Evolutionary conservation across 2,888 invertebrate species (phyloP).

Genomic region (Venustoraphidia nigricollis): DNA sequence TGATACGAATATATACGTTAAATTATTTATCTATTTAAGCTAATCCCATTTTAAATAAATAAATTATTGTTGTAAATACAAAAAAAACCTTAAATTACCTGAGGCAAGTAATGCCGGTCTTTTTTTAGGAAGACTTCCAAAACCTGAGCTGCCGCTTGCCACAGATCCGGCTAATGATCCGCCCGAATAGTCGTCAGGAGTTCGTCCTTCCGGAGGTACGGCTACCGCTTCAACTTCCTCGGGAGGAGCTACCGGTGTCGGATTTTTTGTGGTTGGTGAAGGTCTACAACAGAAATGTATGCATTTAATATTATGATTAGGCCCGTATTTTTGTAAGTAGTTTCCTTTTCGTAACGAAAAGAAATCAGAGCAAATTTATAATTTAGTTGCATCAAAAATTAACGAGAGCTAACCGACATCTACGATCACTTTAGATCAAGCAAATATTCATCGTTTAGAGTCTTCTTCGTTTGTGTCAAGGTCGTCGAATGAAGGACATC

Average conservation of each 20-base stretch:
- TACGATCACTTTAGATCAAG: too few relatives aligned
- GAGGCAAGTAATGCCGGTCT: constrained; percentile 43
- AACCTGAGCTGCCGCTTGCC: constrained; percentile 68
- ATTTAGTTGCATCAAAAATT: too few relatives aligned
- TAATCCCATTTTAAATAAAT: background rate
- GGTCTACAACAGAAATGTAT: constrained; percentile 31
- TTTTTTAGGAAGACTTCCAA: constrained; percentile 69
- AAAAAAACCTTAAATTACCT: constrained; percentile 21
- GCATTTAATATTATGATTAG: too few relatives aligned
- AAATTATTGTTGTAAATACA: constrained; percentile 1
- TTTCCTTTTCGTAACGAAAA: too few relatives aligned
- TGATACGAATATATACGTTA: too few relatives aligned
- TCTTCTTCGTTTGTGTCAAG: too few relatives aligned
- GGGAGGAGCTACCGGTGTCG: constrained; percentile 25
- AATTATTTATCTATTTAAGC: too few relatives aligned
- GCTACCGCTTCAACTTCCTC: constrained; percentile 23
- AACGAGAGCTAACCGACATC: too few relatives aligned
- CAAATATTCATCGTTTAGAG: too few relatives aligned
- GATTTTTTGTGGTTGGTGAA: constrained; percentile 29
- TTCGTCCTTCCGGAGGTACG: constrained; percentile 36
- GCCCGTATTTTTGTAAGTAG: too few relatives aligned
- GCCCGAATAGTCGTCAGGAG: constrained; percentile 37
- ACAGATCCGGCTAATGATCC: constrained; percentile 43
- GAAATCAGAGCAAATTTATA: too few relatives aligned
- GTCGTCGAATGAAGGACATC: too few relatives aligned